A percentile compares a stretch with the other conserved stretches of the same genome.
These are phyloP conservation scores for Nephrotoma appendiculata DNA, from an alignment of 2,888 invertebrate species.

Conservation along the genomic window DNA sequence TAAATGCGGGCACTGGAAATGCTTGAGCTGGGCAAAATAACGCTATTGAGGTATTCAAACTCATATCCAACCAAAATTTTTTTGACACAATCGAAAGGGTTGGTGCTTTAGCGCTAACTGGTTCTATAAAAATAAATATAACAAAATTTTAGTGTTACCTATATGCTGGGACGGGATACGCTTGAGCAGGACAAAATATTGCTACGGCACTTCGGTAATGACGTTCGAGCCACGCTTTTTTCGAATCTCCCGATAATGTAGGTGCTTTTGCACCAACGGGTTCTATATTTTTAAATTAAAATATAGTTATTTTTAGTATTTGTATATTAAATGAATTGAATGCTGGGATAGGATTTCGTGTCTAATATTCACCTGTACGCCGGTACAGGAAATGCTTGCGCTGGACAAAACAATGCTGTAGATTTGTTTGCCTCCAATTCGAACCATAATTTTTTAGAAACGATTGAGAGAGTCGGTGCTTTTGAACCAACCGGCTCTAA, in stretches of 20 bases:
- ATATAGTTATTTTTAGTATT: neutral
- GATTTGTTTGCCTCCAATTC: conserved; percentile 42
- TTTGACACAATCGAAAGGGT: conserved; percentile 54
- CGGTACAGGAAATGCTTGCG: conserved; percentile 46
- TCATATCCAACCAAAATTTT: conserved; percentile 43
- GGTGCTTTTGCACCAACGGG: conserved; percentile 58
- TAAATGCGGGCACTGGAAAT: conserved; percentile 47
- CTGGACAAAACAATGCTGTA: conserved; percentile 22
- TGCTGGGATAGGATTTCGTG: conserved; percentile 18
- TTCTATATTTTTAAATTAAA: conserved; percentile 30
- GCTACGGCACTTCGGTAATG: conserved; percentile 46
- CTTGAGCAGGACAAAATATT: conserved; percentile 62
- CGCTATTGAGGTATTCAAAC: conserved; percentile 23
- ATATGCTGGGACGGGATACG: conserved; percentile 53
- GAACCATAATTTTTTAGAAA: conserved; percentile 40
- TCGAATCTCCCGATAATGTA: conserved; percentile 50
- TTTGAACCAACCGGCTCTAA: conserved; percentile 43
- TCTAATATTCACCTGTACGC: conserved; percentile 42
- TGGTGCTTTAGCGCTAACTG: conserved; percentile 56
- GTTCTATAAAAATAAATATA: conserved; percentile 33
- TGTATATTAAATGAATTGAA: neutral
- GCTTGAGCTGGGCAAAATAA: conserved; percentile 40
- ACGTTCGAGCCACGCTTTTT: conserved; percentile 38
- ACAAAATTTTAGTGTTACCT: conserved; percentile 32
- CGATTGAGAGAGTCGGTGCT: conserved; percentile 46